Evolutionary conservation across 2,888 invertebrate species (phyloP).

Genomic region (Lypha dubia): DNA sequence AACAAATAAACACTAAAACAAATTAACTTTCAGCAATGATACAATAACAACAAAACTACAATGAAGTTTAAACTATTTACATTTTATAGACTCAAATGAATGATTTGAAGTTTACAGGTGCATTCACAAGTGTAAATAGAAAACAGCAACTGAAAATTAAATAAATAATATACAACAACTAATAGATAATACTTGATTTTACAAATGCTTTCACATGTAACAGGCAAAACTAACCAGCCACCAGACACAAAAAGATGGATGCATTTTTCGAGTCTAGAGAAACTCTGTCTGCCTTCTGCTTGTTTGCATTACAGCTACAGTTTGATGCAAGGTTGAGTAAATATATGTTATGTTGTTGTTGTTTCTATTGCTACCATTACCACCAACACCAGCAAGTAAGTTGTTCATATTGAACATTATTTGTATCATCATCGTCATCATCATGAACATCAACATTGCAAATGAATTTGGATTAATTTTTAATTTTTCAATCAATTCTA

Average conservation of each 20-base stretch:
- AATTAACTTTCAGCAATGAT: constrained; percentile 59
- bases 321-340: constrained; percentile 19
- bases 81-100: constrained; percentile 50
- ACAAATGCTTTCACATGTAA: constrained; percentile 37
- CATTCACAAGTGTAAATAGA: constrained; percentile 55
- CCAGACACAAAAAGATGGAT: constrained; percentile 35
- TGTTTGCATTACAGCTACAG: constrained; percentile 17
- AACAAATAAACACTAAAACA: constrained; percentile 62
- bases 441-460: constrained; percentile 65
- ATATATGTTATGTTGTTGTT: constrained; percentile 26
- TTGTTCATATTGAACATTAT: constrained; percentile 50
- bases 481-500: constrained; percentile 77
- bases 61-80: constrained; percentile 62
- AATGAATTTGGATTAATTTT: constrained; percentile 75
- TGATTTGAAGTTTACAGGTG: constrained; percentile 57
- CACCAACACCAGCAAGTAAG: constrained; percentile 12
- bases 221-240: constrained; percentile 19
- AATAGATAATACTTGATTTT: constrained; percentile 44
- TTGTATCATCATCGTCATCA: constrained; percentile 11
- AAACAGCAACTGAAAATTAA: constrained; percentile 36
- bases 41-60: constrained; percentile 47
- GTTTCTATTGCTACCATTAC: not conserved
- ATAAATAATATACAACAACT: constrained; percentile 34
- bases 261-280: constrained; percentile 21
- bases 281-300: constrained; percentile 6